Conservation (phyloP, 2,888 invertebrate genomes). For the Pachycephus smyrnensis region DNA sequence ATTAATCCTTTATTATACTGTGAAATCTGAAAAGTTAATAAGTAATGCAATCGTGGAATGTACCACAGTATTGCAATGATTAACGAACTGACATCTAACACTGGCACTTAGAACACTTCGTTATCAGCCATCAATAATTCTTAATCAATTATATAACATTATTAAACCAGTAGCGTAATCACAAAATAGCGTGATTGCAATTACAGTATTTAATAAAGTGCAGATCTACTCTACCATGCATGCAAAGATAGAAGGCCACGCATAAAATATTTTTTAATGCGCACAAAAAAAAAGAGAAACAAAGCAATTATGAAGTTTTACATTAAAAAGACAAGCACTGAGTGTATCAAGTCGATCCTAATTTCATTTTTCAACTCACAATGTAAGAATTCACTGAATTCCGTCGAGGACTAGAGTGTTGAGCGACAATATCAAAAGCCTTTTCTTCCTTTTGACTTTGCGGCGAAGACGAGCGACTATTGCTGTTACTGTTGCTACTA, state of each 20-base stretch:
- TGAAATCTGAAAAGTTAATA: background rate
- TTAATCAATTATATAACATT: background rate
- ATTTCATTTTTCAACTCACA: slow-evolving; percentile 30
- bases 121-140: background rate
- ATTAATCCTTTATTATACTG: background rate
- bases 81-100: background rate
- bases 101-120: background rate
- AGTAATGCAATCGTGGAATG: background rate
- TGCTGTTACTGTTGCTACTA: slow-evolving; percentile 14
- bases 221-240: background rate
- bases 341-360: background rate
- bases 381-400: slow-evolving; percentile 43
- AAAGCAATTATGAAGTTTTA: background rate
- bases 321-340: background rate
- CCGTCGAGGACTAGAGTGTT: slow-evolving; percentile 26
- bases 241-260: background rate
- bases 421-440: slow-evolving; percentile 51
- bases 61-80: background rate
- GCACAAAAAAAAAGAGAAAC: background rate
- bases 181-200: background rate
- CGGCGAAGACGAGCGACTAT: slow-evolving; percentile 33
- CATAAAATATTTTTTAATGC: background rate
- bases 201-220: background rate
- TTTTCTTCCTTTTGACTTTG: slow-evolving; percentile 34
- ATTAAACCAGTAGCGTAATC: background rate